These are phyloP conservation scores for Stigmatopora nigra DNA, from an alignment of 2,113 vertebrate genomes.

Conservation along the genomic window DNA sequence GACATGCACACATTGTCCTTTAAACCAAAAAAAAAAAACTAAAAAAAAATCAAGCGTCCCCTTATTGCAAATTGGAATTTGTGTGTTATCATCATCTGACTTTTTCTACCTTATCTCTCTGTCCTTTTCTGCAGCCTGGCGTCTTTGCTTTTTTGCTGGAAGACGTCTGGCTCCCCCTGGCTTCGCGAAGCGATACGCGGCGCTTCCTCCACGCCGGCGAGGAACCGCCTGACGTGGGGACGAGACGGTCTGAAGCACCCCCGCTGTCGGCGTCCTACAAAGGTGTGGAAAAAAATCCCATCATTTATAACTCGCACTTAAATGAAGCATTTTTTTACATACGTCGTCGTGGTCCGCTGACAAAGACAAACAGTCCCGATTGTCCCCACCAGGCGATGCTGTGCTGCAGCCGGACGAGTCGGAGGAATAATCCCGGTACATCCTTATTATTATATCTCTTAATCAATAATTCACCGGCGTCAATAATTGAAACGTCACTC, in stretches of 20 bases:
- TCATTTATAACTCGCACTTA: background rate
- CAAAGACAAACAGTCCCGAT: slow-evolving; percentile 78
- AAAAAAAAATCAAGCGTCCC: background rate
- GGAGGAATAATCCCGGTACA: slow-evolving; percentile 78
- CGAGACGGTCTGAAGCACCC: slow-evolving; percentile 72
- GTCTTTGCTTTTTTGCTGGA: slow-evolving; percentile 68
- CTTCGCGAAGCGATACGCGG: slow-evolving; percentile 72
- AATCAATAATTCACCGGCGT: background rate
- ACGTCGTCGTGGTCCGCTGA: slow-evolving; percentile 78
- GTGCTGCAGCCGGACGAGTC: slow-evolving; percentile 87
- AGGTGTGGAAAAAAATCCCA: no score
- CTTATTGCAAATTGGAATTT: background rate
- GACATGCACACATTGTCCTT: background rate
- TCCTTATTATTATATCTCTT: slow-evolving; percentile 41
- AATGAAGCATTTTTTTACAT: slow-evolving; percentile 8
- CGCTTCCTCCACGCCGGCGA: slow-evolving; percentile 76
- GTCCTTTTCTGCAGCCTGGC: slow-evolving; percentile 75
- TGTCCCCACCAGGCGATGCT: slow-evolving; percentile 84
- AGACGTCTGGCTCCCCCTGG: slow-evolving; percentile 49
- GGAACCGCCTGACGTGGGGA: slow-evolving; percentile 81
- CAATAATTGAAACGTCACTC: slow-evolving; percentile 10
- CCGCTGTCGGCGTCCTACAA: slow-evolving; percentile 71
- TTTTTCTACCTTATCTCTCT: slow-evolving; percentile 77
- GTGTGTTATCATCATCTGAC: no score
- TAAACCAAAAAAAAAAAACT: background rate